These are phyloP conservation scores for Manis crassicaudata DNA, from an alignment of 2,797 vertebrate species.

Conservation along the genomic window DNA sequence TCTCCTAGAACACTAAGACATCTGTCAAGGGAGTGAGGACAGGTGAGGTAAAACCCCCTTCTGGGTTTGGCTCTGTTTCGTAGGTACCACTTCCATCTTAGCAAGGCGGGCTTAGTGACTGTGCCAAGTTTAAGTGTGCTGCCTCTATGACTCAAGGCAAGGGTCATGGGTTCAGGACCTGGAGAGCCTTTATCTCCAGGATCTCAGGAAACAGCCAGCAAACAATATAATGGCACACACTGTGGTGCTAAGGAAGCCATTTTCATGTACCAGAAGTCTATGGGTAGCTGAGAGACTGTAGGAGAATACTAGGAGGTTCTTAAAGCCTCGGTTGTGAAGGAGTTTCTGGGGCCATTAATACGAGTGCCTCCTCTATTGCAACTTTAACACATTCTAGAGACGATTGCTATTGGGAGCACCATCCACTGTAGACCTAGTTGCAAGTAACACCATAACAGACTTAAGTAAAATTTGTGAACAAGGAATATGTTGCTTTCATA, in stretches of 20 bases:
- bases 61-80: background rate
- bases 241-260: background rate
- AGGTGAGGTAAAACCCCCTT: background rate
- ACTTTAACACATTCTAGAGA: background rate
- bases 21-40: background rate
- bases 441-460: background rate
- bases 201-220: background rate
- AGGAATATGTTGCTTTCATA: background rate
- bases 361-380: background rate
- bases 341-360: background rate
- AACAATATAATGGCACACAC: background rate
- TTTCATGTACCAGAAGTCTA: background rate
- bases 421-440: background rate
- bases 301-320: background rate
- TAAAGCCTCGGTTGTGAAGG: background rate
- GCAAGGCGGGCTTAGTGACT: background rate
- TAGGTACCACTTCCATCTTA: background rate
- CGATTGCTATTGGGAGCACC: rapidly evolving
- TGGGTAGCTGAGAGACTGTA: background rate
- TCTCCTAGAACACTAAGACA: background rate
- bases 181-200: background rate
- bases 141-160: background rate
- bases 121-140: background rate
- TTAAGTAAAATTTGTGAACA: background rate
- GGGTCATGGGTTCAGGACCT: background rate